Conservation (phyloP, 2,113 vertebrate genomes). For the Chloebia gouldiae region DNA sequence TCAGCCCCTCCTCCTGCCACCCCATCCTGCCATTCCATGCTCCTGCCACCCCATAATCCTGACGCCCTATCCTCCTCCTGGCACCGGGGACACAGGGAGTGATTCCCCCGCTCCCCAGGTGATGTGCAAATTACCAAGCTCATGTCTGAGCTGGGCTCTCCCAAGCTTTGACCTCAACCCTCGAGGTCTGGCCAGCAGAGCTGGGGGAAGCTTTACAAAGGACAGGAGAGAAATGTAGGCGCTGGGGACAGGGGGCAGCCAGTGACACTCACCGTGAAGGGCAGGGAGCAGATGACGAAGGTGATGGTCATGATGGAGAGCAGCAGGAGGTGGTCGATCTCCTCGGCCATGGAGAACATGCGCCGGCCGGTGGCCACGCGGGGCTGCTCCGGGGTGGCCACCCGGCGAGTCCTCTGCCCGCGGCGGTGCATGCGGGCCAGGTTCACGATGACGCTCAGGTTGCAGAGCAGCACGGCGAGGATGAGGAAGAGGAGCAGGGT, state of each 20-base stretch:
- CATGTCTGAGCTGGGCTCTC: neutral
- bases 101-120: neutral
- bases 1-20: neutral
- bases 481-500: constrained; percentile 84
- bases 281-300: constrained; percentile 91
- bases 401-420: neutral
- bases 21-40: accelerated
- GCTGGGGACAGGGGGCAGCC: too few species aligned
- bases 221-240: accelerated
- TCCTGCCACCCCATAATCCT: neutral
- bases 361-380: neutral
- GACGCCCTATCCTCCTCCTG: neutral
- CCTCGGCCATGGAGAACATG: constrained; percentile 79
- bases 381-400: constrained; percentile 1
- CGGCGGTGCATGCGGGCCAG: constrained; percentile 83
- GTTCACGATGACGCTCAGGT: constrained; percentile 82
- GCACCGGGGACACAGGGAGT: neutral
- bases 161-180: neutral
- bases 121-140: neutral
- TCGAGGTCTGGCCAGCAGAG: neutral
- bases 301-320: constrained; percentile 91
- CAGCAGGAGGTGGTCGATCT: constrained; percentile 90
- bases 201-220: accelerated
- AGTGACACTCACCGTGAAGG: constrained; percentile 84
- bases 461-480: constrained; percentile 81